Conservation (phyloP, 2,888 invertebrate species). For the Drosophila emarginata region DNA sequence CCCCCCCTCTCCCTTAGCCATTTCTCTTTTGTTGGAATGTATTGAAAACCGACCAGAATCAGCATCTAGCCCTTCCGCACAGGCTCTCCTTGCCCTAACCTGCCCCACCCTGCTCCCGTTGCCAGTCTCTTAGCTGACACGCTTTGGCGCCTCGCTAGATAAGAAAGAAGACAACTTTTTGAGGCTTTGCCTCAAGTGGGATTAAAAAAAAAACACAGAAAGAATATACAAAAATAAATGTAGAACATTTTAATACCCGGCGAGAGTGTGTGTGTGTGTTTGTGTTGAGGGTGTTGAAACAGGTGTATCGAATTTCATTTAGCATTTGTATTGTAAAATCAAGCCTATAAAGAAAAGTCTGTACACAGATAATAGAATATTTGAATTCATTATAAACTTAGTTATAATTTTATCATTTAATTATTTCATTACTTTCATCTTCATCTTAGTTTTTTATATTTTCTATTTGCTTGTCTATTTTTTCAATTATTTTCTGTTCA, state of each 20-base stretch:
- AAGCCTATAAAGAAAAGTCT: neutral
- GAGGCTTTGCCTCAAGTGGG: conserved; percentile 66
- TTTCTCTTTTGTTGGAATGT: conserved; percentile 34
- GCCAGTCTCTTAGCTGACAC: conserved; percentile 59
- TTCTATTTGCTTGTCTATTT: too few species aligned
- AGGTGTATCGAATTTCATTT: conserved; percentile 5
- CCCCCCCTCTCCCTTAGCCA: conserved; percentile 37
- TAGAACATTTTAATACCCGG: conserved; percentile 41
- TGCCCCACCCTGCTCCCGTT: neutral
- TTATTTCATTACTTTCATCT: too few species aligned
- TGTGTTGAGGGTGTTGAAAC: conserved; percentile 10
- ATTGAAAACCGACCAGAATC: conserved; percentile 23
- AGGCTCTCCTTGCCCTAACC: conserved; percentile 1
- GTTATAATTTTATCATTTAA: neutral
- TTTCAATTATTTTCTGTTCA: too few species aligned
- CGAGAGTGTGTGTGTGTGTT: neutral
- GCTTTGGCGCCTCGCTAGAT: conserved; percentile 71
- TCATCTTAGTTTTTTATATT: too few species aligned
- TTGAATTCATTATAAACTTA: neutral
- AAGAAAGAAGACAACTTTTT: conserved; percentile 53
- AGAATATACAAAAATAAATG: conserved; percentile 12
- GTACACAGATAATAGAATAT: neutral
- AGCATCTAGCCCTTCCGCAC: conserved; percentile 11
- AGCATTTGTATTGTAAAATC: neutral
- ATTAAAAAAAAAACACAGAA: conserved; percentile 47